phyloP scores from a whole-genome alignment of 2,888 invertebrate species.

The Nymphalis urticae region DNA sequence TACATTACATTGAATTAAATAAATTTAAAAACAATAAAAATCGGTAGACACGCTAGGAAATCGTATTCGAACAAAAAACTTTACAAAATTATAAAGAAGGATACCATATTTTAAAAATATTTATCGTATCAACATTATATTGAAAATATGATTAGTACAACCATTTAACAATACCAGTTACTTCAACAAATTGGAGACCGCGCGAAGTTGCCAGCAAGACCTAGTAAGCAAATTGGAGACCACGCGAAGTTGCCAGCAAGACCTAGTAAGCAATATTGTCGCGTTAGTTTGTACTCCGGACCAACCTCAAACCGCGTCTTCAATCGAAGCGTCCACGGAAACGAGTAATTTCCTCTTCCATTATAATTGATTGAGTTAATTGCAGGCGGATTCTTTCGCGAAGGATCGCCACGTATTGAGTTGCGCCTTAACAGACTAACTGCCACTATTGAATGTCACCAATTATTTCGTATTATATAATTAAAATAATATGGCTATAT shows the following conservation, averaged over 20 bases:
- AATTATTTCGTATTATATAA: constrained; percentile 6
- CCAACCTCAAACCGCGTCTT: constrained; percentile 40
- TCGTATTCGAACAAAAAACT: too few relatives aligned
- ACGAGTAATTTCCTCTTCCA: constrained; percentile 76
- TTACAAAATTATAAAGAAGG: too few relatives aligned
- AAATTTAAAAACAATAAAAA: too few relatives aligned
- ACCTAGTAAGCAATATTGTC: neutral
- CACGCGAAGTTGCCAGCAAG: too few relatives aligned
- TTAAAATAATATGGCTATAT: constrained; percentile 5
- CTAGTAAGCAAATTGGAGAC: too few relatives aligned
- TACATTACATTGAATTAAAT: too few relatives aligned
- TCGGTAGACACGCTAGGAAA: too few relatives aligned
- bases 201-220: neutral
- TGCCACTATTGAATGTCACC: neutral
- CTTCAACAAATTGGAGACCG: too few relatives aligned
- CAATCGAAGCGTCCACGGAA: constrained; percentile 66
- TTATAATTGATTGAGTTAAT: constrained; percentile 80
- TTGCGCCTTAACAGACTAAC: constrained; percentile 3
- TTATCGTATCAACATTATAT: too few relatives aligned
- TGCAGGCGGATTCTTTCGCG: constrained; percentile 70
- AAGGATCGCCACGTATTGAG: constrained; percentile 18
- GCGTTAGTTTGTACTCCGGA: constrained; percentile 3
- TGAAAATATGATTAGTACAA: too few relatives aligned
- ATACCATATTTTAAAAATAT: too few relatives aligned
- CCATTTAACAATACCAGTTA: too few relatives aligned